These are phyloP conservation scores for Lynx canadensis DNA, from an alignment of 2,113 vertebrate species.

Conservation along the genomic window DNA sequence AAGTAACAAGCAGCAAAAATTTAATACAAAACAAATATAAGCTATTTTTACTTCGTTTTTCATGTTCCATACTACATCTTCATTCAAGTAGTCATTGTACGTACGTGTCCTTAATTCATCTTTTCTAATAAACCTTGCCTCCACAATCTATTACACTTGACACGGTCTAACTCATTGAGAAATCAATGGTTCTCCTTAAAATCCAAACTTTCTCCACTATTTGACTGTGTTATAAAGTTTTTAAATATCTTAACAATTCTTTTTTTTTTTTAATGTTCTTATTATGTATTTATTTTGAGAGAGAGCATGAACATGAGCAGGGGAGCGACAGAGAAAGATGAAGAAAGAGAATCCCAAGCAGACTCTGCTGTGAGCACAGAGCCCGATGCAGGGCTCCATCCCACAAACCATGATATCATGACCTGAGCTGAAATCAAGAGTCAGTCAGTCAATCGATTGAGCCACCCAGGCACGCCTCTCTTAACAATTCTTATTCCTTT, in stretches of 20 bases:
- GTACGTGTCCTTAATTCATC: background rate
- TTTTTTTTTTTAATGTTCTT: no score
- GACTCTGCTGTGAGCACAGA: no score
- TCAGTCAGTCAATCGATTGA: no score
- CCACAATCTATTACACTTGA: background rate
- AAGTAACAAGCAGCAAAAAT: background rate
- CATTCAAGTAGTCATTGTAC: background rate
- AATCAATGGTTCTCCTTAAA: background rate
- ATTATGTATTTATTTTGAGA: no score
- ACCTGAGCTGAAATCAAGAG: no score
- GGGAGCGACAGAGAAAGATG: no score
- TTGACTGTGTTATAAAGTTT: background rate
- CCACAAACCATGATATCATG: no score
- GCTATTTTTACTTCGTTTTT: background rate
- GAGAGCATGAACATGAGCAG: no score
- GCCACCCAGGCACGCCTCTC: background rate
- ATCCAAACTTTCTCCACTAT: background rate
- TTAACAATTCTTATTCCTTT: background rate
- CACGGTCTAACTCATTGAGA: background rate
- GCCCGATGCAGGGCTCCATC: no score
- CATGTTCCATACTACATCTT: background rate
- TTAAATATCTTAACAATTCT: background rate
- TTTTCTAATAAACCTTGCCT: background rate
- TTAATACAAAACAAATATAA: background rate
- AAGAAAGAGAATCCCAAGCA: no score